These are phyloP conservation scores for Chiroxiphia lanceolata DNA, from an alignment of 2,797 vertebrate genomes.

Conservation along the genomic window DNA sequence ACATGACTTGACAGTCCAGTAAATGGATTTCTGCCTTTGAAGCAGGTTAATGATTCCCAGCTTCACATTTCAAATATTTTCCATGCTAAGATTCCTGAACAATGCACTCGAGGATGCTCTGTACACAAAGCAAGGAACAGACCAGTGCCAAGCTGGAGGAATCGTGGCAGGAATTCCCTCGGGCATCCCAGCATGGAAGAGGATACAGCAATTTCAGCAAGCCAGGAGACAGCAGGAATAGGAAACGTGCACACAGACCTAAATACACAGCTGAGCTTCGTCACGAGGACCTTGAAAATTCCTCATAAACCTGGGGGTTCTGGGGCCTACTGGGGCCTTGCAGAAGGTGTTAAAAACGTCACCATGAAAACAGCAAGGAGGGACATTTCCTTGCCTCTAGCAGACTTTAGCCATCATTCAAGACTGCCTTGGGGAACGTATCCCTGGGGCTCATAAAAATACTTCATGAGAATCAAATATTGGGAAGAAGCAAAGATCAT, in stretches of 20 bases:
- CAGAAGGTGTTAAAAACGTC: not conserved
- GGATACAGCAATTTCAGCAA: not conserved
- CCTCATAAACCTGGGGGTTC: not conserved
- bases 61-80: not conserved
- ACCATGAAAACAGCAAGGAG: not conserved
- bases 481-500: not conserved
- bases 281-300: not conserved
- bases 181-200: not conserved
- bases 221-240: not conserved
- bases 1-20: not conserved
- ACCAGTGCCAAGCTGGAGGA: not conserved
- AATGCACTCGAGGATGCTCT: not conserved
- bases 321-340: not conserved
- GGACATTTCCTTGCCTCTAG: not conserved
- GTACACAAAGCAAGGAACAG: not conserved
- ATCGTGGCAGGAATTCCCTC: not conserved
- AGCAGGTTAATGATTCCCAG: not conserved
- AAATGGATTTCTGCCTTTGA: not conserved
- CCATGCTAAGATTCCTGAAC: not conserved
- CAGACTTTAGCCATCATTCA: not conserved
- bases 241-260: not conserved
- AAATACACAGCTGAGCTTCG: not conserved
- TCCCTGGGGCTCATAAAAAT: not conserved
- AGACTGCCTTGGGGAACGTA: not conserved
- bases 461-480: not conserved